These are phyloP conservation scores for Herminia tarsipennalis DNA, from an alignment of 2,888 invertebrate genomes.

Conservation along the genomic window DNA sequence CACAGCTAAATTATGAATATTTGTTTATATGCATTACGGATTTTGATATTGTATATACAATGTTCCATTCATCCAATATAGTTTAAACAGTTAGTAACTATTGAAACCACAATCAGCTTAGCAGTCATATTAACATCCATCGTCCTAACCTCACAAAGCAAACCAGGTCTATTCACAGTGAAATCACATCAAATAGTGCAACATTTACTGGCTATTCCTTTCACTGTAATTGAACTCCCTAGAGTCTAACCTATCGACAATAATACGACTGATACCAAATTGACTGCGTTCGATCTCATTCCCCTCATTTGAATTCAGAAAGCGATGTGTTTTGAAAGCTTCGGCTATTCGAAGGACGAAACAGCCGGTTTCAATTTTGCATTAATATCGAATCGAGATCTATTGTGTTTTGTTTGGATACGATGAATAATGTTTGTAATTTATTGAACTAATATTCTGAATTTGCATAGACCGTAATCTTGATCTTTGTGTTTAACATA, in stretches of 20 bases:
- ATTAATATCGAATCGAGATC: constrained; percentile 51
- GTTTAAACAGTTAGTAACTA: too few relatives aligned
- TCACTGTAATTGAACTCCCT: constrained; percentile 31
- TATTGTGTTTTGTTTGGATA: constrained; percentile 32
- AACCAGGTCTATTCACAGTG: constrained; percentile 2
- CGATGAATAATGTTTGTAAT: constrained; percentile 33
- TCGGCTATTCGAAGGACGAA: constrained; percentile 52
- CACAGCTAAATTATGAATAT: too few relatives aligned
- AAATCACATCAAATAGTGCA: constrained; percentile 17
- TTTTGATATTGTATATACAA: too few relatives aligned
- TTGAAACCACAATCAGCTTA: too few relatives aligned
- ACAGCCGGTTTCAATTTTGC: constrained; percentile 59
- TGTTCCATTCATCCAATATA: too few relatives aligned
- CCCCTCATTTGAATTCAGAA: constrained; percentile 59
- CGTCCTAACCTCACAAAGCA: background rate
- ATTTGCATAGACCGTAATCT: constrained; percentile 6
- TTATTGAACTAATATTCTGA: constrained; percentile 26
- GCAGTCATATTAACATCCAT: background rate
- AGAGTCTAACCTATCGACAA: constrained; percentile 41
- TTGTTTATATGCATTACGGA: too few relatives aligned
- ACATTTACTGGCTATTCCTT: constrained; percentile 24
- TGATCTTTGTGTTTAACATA: background rate
- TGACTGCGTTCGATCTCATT: constrained; percentile 38
- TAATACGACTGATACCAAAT: constrained; percentile 36
- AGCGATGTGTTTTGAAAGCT: constrained; percentile 58